Conservation (phyloP, 2,797 vertebrate genomes). For the Gymnoscopelus microlampas region DNA sequence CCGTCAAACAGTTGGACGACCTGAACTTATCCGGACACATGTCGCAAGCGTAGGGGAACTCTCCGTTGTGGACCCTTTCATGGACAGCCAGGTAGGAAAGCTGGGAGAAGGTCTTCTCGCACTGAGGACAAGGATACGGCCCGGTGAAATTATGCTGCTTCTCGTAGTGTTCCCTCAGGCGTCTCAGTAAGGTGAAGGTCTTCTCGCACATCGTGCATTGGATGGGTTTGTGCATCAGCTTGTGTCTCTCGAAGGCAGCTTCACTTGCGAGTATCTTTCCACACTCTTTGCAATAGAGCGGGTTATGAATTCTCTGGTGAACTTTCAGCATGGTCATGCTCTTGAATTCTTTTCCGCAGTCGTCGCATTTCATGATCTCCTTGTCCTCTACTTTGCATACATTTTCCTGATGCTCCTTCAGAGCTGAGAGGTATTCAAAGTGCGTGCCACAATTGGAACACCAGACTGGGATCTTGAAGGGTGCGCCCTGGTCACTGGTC, state of each 20-base stretch:
- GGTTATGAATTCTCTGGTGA: constrained; percentile 76
- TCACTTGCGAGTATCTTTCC: constrained; percentile 74
- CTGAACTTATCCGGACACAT: constrained; percentile 75
- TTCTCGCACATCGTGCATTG: constrained; percentile 77
- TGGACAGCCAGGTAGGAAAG: constrained; percentile 79
- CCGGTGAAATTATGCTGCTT: constrained; percentile 76
- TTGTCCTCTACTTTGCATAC: constrained; percentile 64
- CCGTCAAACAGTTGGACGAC: constrained; percentile 76
- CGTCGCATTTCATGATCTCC: constrained; percentile 64
- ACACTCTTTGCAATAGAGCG: constrained; percentile 80
- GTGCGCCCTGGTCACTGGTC: constrained; percentile 24
- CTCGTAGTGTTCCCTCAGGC: constrained; percentile 76
- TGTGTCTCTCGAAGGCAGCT: constrained; percentile 73
- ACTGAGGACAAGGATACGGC: constrained; percentile 67
- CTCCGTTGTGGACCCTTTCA: constrained; percentile 77
- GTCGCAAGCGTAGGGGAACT: constrained; percentile 71
- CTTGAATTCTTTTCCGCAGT: constrained; percentile 76
- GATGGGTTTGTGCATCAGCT: constrained; percentile 78
- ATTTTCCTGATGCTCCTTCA: constrained; percentile 75
- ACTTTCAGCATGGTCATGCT: constrained; percentile 77
- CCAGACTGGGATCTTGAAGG: constrained; percentile 69
- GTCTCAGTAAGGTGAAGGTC: constrained; percentile 70
- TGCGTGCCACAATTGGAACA: constrained; percentile 78
- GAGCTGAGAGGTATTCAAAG: constrained; percentile 63
- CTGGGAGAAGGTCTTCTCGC: constrained; percentile 75